Conservation (phyloP, 2,797 vertebrate genomes). For the Myoxocephalus aenaeus region DNA sequence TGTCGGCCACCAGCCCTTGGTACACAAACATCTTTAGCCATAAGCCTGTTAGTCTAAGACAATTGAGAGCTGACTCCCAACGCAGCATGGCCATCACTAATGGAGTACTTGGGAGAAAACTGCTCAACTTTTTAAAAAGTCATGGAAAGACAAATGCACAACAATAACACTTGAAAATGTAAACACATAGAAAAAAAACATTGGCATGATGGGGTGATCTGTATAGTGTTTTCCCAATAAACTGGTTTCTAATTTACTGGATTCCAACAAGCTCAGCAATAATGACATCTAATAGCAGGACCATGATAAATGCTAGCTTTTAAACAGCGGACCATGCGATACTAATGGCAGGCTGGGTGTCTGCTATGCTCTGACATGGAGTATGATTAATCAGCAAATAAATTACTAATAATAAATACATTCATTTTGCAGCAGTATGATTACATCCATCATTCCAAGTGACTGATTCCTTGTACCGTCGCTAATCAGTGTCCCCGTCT, state of each 20-base stretch:
- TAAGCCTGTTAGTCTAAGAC: constrained; percentile 44
- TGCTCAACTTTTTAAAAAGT: constrained; percentile 5
- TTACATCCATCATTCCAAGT: constrained; percentile 78
- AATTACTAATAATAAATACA: constrained; percentile 84
- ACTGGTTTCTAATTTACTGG: constrained; percentile 76
- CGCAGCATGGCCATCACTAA: background rate
- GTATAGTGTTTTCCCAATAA: constrained; percentile 41
- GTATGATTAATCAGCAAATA: constrained; percentile 81
- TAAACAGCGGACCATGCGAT: constrained; percentile 78
- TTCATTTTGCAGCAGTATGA: constrained; percentile 76
- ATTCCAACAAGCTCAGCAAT: constrained; percentile 73
- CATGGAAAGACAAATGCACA: background rate
- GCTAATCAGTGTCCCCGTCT: constrained; percentile 41
- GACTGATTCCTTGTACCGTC: constrained; percentile 38
- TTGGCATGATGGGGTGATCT: constrained; percentile 38
- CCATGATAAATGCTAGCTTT: constrained; percentile 83
- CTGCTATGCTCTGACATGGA: constrained; percentile 64
- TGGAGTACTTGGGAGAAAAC: background rate
- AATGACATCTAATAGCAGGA: constrained; percentile 78
- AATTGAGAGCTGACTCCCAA: constrained; percentile 19
- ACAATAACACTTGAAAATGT: background rate
- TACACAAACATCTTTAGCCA: constrained; percentile 42
- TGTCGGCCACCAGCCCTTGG: background rate
- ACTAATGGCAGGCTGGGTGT: constrained; percentile 69
- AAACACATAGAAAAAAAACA: background rate